phyloP scores from a whole-genome alignment of 2,113 vertebrate genomes.

The Balaeniceps rex region DNA sequence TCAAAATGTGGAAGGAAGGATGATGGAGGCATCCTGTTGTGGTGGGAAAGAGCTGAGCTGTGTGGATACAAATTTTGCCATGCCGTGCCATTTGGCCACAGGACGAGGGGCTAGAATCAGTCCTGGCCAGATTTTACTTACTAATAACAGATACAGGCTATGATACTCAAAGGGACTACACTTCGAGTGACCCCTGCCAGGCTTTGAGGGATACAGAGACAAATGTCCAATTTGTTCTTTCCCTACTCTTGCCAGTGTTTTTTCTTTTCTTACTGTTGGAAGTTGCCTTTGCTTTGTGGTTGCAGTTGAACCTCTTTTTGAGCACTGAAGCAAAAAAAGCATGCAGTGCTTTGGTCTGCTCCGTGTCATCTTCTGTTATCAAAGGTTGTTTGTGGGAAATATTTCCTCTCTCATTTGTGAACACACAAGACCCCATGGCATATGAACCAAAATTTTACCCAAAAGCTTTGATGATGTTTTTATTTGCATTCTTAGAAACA shows the following conservation, averaged over 20 bases:
- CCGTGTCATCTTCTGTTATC: neutral
- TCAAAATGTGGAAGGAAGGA: neutral
- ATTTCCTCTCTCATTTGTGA: neutral
- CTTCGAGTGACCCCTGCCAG: neutral
- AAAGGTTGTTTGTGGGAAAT: neutral
- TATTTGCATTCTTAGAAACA: neutral
- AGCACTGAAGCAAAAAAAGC: neutral
- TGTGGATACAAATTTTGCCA: neutral
- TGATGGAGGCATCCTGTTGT: neutral
- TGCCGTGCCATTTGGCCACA: neutral
- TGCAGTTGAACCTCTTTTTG: neutral
- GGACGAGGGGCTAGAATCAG: neutral
- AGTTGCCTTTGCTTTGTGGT: neutral
- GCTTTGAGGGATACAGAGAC: neutral
- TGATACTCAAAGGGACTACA: neutral
- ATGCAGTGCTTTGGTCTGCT: neutral
- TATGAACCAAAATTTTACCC: neutral
- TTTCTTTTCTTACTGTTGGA: neutral
- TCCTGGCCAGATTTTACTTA: neutral
- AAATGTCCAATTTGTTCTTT: neutral
- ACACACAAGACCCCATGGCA: neutral
- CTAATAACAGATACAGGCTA: neutral
- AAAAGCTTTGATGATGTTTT: neutral
- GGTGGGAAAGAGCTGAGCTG: neutral
- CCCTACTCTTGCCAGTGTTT: neutral